phyloP scores from a whole-genome alignment of 2,113 vertebrate species.

The Heteronetta atricapilla region DNA sequence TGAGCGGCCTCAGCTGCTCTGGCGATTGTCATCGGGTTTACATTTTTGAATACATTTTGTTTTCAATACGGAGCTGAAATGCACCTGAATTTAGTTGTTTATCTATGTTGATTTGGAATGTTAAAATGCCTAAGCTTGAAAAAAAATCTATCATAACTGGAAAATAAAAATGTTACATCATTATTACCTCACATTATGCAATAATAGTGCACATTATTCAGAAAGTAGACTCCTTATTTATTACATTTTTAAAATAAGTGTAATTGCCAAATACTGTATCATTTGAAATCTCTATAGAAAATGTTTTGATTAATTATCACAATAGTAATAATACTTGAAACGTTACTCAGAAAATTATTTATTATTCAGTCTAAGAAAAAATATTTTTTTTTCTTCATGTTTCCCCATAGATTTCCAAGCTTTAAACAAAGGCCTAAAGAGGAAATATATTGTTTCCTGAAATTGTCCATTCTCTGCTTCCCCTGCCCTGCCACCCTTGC shows the following conservation, averaged over 20 bases:
- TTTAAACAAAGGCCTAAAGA: neutral
- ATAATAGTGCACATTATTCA: neutral
- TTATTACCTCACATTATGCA: neutral
- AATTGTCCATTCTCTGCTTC: neutral
- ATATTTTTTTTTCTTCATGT: neutral
- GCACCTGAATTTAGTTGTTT: neutral
- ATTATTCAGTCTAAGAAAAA: neutral
- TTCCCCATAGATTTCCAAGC: neutral
- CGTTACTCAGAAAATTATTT: neutral
- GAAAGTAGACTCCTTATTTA: neutral
- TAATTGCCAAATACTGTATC: neutral
- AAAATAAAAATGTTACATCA: neutral
- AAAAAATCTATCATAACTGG: neutral
- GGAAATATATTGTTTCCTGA: neutral
- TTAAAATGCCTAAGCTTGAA: neutral
- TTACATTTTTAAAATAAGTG: neutral
- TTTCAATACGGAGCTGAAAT: neutral
- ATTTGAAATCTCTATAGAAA: neutral
- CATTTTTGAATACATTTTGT: neutral
- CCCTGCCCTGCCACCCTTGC: accelerated
- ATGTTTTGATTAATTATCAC: neutral
- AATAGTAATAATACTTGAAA: neutral
- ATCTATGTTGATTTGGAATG: neutral
- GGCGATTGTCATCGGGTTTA: neutral
- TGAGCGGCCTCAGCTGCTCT: neutral